phyloP scores from a whole-genome alignment of 2,888 invertebrate genomes.

The Eremobia ochroleuca region DNA sequence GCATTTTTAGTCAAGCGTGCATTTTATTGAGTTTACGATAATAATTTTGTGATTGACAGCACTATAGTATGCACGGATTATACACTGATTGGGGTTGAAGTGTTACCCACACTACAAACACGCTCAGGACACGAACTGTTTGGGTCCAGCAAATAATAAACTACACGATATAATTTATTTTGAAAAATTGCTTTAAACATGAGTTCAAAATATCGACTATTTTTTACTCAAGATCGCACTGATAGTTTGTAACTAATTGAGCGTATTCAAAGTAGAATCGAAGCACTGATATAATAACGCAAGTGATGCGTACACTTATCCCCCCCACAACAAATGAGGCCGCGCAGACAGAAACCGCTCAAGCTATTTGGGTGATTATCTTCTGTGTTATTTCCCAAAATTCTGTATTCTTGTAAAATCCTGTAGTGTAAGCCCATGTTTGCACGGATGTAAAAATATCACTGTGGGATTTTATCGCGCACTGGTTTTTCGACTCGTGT shows the following conservation, averaged over 20 bases:
- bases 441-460: background rate
- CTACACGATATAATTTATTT: background rate
- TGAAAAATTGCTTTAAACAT: background rate
- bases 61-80: conserved; percentile 38
- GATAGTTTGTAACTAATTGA: conserved; percentile 42
- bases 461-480: background rate
- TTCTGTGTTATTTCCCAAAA: background rate
- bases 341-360: conserved; percentile 15
- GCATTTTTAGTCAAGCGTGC: background rate
- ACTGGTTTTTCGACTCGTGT: background rate
- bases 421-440: background rate
- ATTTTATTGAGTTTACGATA: background rate
- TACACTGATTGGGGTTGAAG: conserved; percentile 12
- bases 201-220: background rate
- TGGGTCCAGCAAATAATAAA: too few relatives aligned
- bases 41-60: conserved; percentile 24
- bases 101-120: conserved; percentile 4
- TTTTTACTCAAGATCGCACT: conserved; percentile 23
- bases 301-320: conserved; percentile 21
- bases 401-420: background rate
- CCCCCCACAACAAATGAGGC: background rate
- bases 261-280: conserved; percentile 26
- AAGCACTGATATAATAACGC: conserved; percentile 38
- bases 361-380: background rate
- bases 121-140: background rate